Conservation (phyloP, 2,113 vertebrate species). For the Petroica traversi region DNA sequence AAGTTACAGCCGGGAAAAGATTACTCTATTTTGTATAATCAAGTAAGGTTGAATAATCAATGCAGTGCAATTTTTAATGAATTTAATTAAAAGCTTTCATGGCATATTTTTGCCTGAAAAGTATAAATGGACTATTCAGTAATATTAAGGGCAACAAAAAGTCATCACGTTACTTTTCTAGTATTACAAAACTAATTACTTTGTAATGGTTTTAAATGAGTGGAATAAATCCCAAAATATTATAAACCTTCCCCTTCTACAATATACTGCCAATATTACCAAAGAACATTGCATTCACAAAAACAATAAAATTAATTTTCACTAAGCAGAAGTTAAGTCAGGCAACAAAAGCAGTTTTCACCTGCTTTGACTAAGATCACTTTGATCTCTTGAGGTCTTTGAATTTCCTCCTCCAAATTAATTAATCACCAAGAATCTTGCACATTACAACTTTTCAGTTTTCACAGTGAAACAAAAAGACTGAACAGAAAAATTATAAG, state of each 20-base stretch:
- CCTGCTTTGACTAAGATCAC: background rate
- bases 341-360: background rate
- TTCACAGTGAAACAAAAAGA: background rate
- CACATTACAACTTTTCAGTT: background rate
- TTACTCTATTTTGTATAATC: conserved; percentile 2
- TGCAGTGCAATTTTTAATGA: background rate
- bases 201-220: background rate
- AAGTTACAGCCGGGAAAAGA: conserved; percentile 2
- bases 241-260: background rate
- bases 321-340: background rate
- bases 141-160: background rate
- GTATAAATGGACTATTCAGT: background rate
- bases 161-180: background rate
- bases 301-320: background rate
- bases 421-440: background rate
- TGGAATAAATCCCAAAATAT: background rate
- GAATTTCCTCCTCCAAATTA: background rate
- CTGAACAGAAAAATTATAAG: background rate
- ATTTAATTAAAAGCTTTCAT: background rate
- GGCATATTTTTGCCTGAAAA: background rate
- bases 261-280: background rate
- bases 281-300: background rate
- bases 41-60: conserved; percentile 30
- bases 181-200: background rate
- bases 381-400: background rate